A percentile compares a stretch with the other conserved stretches of the same genome.
These are phyloP conservation scores for Sorex maritimensis DNA, from an alignment of 2,797 vertebrate species.

Conservation along the genomic window DNA sequence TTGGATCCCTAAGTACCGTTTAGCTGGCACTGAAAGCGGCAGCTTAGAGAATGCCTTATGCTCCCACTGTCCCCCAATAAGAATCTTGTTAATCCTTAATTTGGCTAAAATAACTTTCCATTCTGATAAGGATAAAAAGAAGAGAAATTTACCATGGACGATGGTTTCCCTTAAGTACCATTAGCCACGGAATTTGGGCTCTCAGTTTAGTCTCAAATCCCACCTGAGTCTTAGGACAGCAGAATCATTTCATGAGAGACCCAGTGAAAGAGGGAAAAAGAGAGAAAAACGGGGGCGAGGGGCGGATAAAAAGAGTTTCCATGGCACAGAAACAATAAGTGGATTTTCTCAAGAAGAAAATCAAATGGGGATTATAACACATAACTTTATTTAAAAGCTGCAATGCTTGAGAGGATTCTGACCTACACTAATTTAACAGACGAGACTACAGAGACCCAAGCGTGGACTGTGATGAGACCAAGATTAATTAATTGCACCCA, in stretches of 20 bases:
- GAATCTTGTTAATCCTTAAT: conserved; percentile 41
- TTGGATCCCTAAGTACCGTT: neutral
- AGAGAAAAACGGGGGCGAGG: neutral
- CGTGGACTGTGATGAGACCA: neutral
- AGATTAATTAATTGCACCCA: conserved; percentile 21
- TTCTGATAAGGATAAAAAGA: conserved; percentile 37
- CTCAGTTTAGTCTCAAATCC: conserved; percentile 1
- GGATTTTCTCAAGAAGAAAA: neutral
- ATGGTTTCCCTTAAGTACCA: conserved; percentile 2
- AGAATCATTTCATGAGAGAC: neutral
- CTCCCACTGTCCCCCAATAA: neutral
- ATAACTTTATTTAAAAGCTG: neutral
- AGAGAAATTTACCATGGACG: conserved; percentile 41
- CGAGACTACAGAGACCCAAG: neutral
- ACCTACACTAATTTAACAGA: conserved; percentile 4
- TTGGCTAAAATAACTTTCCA: conserved; percentile 3
- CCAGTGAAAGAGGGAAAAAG: neutral
- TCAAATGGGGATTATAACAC: neutral
- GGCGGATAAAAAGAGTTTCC: neutral
- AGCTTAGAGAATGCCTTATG: neutral
- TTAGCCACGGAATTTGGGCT: neutral
- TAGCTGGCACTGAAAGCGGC: neutral
- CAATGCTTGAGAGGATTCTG: neutral
- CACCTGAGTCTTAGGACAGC: neutral
- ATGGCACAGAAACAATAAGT: neutral